phyloP scores from a whole-genome alignment of 1,140 invertebrate genomes.

The Onthophagus taurus region DNA sequence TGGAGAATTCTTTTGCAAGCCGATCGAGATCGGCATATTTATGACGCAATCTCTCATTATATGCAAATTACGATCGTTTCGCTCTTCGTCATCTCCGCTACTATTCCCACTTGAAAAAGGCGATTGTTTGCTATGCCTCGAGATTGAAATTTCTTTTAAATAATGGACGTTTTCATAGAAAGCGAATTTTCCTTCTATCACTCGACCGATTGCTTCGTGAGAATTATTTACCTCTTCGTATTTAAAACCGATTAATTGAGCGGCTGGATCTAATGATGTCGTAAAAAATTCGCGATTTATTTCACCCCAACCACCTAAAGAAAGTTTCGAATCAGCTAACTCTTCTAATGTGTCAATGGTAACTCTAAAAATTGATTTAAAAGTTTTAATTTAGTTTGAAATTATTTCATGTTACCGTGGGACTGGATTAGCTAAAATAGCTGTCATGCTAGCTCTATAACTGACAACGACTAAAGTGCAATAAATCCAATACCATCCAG shows the following conservation, averaged over 20 bases:
- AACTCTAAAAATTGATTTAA: constrained; percentile 41
- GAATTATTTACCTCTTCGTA: constrained; percentile 52
- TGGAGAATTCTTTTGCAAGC: constrained; percentile 71
- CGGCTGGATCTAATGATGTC: constrained; percentile 52
- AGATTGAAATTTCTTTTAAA: constrained; percentile 44
- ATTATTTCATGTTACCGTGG: constrained; percentile 43
- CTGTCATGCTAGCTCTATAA: constrained; percentile 74
- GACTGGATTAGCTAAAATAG: constrained; percentile 65
- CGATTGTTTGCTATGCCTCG: not conserved
- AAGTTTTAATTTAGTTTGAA: not conserved
- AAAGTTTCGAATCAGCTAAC: constrained; percentile 50
- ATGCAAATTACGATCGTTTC: constrained; percentile 49
- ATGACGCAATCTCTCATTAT: constrained; percentile 73
- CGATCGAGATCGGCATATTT: constrained; percentile 68
- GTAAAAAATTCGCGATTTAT: constrained; percentile 60
- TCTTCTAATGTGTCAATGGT: constrained; percentile 67
- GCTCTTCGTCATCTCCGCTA: not conserved
- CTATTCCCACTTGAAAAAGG: not conserved
- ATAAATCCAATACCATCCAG: constrained; percentile 80
- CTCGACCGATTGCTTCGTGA: constrained; percentile 47
- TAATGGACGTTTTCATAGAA: constrained; percentile 74
- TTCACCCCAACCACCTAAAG: constrained; percentile 57
- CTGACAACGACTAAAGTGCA: constrained; percentile 65
- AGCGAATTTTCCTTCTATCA: constrained; percentile 59
- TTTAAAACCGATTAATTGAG: constrained; percentile 53